Evolutionary conservation across 2,797 vertebrate genomes (phyloP).

Genomic region (Mormyrus proboscirostris): DNA sequence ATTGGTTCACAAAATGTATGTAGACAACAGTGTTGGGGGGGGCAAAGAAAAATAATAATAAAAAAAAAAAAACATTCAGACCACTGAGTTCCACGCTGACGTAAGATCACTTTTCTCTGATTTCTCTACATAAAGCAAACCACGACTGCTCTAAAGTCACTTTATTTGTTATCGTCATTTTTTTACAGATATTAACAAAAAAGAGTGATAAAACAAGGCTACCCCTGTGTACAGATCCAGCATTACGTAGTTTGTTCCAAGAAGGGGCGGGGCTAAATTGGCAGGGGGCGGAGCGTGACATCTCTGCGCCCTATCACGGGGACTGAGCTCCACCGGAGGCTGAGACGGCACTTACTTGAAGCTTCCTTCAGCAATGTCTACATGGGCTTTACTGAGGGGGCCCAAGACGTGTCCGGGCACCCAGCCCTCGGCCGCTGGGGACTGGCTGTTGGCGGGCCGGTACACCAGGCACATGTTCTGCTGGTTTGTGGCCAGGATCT

Average conservation of each 20-base stretch:
- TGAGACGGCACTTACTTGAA: slow-evolving; percentile 95
- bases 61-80: slow-evolving; percentile 87
- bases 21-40: slow-evolving; percentile 59
- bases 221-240: slow-evolving; percentile 54
- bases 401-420: slow-evolving; percentile 85
- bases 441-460: slow-evolving; percentile 82
- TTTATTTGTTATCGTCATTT: slow-evolving; percentile 51
- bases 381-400: slow-evolving; percentile 71
- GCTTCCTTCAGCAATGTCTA: slow-evolving; percentile 83
- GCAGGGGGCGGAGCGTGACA: slow-evolving; percentile 52
- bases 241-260: slow-evolving; percentile 58
- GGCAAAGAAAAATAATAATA: slow-evolving; percentile 60
- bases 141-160: slow-evolving; percentile 56
- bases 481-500: slow-evolving; percentile 92
- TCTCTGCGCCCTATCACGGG: slow-evolving; percentile 61
- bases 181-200: slow-evolving; percentile 57
- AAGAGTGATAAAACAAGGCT: slow-evolving; percentile 45
- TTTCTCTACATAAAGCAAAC: slow-evolving; percentile 53
- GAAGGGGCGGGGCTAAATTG: slow-evolving; percentile 39
- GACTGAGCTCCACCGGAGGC: slow-evolving; percentile 58
- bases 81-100: slow-evolving; percentile 75
- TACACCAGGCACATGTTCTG: slow-evolving; percentile 98
- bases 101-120: slow-evolving; percentile 52
- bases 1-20: slow-evolving; percentile 40
- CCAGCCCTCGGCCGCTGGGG: slow-evolving; percentile 95